Evolutionary conservation across 2,888 invertebrate species (phyloP).

Genomic region (Acanthosepion pharaonis): DNA sequence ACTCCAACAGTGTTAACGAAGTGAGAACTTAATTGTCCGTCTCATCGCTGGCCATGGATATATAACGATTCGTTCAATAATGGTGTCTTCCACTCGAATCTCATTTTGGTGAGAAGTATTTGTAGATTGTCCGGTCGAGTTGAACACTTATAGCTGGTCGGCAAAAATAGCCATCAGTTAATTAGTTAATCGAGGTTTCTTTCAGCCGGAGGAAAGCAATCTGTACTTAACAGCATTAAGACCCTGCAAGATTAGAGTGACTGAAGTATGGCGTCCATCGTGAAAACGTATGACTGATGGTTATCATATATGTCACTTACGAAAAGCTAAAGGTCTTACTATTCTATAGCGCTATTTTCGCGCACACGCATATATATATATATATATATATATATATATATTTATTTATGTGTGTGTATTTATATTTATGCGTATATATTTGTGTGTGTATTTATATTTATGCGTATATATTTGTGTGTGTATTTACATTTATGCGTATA

Average conservation of each 20-base stretch:
- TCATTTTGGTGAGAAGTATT: neutral
- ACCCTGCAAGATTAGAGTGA: neutral
- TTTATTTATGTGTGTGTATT: too few species aligned
- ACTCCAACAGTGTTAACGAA: too few species aligned
- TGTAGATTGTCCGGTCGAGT: neutral
- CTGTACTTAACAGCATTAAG: neutral
- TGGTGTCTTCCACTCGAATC: neutral
- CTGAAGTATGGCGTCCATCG: accelerated
- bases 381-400: neutral
- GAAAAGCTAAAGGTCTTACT: neutral
- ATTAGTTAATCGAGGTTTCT: neutral
- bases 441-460: too few species aligned
- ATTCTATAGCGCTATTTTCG: neutral
- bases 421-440: too few species aligned
- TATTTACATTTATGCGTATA: too few species aligned
- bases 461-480: too few species aligned
- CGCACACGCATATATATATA: neutral
- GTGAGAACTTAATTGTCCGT: too few species aligned
- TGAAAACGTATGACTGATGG: neutral
- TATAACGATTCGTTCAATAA: neutral
- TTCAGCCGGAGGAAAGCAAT: neutral
- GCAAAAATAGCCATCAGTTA: neutral
- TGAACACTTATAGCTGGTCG: constrained; percentile 33
- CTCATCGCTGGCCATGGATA: neutral
- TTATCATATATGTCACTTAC: neutral